Conservation (phyloP, 2,113 vertebrate species). For the Morphnarchus princeps region DNA sequence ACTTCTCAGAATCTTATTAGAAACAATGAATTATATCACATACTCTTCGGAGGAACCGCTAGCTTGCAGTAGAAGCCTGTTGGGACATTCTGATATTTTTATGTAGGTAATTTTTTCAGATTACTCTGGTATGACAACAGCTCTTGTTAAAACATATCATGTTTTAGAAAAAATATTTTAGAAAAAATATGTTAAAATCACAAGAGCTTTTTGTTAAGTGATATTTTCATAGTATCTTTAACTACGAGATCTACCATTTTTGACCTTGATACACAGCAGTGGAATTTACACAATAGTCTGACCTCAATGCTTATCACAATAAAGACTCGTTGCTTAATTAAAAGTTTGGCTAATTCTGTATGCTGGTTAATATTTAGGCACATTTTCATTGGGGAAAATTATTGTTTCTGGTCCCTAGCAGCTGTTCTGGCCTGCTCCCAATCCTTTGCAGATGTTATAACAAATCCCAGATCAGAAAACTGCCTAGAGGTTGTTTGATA, state of each 20-base stretch:
- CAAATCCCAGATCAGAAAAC: slow-evolving; percentile 8
- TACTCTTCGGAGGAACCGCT: neutral
- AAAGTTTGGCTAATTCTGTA: slow-evolving; percentile 21
- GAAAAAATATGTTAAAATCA: neutral
- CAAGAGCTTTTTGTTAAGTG: neutral
- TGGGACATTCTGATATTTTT: slow-evolving; percentile 18
- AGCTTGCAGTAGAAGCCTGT: neutral
- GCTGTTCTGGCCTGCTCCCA: slow-evolving; percentile 22
- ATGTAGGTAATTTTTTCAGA: neutral
- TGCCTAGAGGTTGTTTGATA: neutral
- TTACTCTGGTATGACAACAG: neutral
- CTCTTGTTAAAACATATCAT: neutral
- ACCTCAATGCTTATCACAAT: neutral
- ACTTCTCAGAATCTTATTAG: slow-evolving; percentile 31
- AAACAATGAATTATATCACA: slow-evolving; percentile 50
- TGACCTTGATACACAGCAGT: neutral
- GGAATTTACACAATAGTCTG: neutral
- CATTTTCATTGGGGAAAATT: slow-evolving; percentile 12
- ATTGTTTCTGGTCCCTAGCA: slow-evolving; percentile 22
- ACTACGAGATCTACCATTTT: neutral
- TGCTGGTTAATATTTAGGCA: slow-evolving; percentile 13
- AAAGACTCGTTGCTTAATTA: slow-evolving; percentile 10
- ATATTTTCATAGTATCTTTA: neutral
- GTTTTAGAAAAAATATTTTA: neutral
- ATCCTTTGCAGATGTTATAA: slow-evolving; percentile 33